Conservation (phyloP, 2,797 vertebrate genomes). For the Cichlasoma orientale region DNA sequence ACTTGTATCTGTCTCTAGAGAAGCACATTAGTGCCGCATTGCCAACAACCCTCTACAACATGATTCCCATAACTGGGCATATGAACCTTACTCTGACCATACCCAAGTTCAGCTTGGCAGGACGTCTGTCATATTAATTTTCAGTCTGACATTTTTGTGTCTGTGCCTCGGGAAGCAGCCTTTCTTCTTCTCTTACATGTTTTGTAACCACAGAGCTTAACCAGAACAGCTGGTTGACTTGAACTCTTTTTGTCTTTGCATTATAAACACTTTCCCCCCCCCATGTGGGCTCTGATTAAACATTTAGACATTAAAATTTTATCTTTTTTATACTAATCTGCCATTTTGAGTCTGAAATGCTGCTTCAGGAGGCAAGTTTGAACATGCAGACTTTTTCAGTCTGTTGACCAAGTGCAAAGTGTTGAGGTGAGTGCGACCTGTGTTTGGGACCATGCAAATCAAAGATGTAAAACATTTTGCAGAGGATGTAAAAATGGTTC, state of each 20-base stretch:
- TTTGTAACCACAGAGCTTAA: background rate
- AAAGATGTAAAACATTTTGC: constrained; percentile 20
- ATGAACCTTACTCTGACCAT: background rate
- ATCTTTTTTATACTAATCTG: constrained; percentile 16
- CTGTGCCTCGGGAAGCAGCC: constrained; percentile 24
- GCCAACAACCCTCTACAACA: too few species aligned
- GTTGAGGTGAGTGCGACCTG: background rate
- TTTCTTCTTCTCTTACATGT: background rate
- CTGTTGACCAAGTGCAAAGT: background rate
- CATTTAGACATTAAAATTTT: background rate
- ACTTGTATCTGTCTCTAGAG: background rate
- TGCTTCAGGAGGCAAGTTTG: background rate
- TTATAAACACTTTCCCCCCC: background rate
- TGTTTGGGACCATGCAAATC: constrained; percentile 18
- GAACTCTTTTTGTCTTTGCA: background rate
- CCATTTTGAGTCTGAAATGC: background rate
- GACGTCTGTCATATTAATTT: background rate
- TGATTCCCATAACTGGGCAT: too few species aligned
- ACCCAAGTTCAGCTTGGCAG: background rate
- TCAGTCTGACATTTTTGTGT: background rate
- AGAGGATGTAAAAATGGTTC: constrained; percentile 13
- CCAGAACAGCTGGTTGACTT: background rate
- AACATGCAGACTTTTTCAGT: background rate
- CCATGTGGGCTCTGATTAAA: background rate
- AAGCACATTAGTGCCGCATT: background rate